Percentiles rank a stretch among this genome's conserved stretches.
Evolutionary conservation across 2,888 invertebrate species (phyloP).

Genomic region (Rapana venosa): DNA sequence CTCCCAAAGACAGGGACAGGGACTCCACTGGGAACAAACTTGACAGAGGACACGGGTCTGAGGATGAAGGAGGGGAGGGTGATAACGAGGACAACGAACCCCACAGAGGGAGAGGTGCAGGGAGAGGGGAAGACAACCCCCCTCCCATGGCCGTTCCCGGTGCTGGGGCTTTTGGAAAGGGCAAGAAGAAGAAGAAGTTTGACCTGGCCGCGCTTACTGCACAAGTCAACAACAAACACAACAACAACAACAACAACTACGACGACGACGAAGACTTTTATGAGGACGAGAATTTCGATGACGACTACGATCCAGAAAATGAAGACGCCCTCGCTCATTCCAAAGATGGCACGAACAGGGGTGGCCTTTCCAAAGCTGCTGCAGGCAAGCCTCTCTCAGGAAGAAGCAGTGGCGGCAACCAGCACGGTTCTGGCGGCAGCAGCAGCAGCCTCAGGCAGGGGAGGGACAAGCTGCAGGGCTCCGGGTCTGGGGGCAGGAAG

Average conservation of each 20-base stretch:
- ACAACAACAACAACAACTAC: background rate
- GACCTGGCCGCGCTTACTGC: conserved; percentile 2
- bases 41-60: background rate
- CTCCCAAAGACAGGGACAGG: background rate
- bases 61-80: background rate
- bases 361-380: background rate
- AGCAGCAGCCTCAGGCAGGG: too few relatives aligned
- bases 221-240: background rate
- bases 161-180: conserved; percentile 7
- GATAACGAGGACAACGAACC: background rate
- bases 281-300: background rate
- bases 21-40: background rate
- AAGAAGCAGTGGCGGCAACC: background rate
- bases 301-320: background rate
- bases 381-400: background rate
- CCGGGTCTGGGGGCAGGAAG: too few relatives aligned
- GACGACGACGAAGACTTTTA: background rate
- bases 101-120: background rate
- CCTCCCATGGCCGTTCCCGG: background rate
- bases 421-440: background rate
- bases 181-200: conserved; percentile 16
- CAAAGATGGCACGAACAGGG: background rate
- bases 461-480: too few relatives aligned
- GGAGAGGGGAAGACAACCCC: background rate
- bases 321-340: background rate